phyloP scores from a whole-genome alignment of 2,797 vertebrate species.

The Pogoniulus pusillus region DNA sequence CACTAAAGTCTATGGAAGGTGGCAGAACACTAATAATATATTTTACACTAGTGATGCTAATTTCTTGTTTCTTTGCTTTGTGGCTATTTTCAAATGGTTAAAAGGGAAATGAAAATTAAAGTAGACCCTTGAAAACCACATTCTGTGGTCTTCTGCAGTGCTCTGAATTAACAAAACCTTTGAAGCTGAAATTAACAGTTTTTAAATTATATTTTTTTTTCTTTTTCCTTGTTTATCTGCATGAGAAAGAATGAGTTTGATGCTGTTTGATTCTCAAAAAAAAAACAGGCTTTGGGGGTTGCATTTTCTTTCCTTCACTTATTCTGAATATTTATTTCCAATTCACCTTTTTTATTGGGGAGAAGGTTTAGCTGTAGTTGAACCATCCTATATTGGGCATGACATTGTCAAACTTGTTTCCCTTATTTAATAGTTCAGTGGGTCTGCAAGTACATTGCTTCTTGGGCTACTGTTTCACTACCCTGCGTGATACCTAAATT shows the following conservation, averaged over 20 bases:
- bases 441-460: neutral
- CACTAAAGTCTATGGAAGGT: neutral
- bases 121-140: neutral
- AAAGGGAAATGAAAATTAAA: neutral
- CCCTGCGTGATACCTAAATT: neutral
- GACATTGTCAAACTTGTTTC: neutral
- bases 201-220: neutral
- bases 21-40: neutral
- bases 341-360: neutral
- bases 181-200: neutral
- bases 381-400: neutral
- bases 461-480: neutral
- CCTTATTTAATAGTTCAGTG: neutral
- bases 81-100: neutral
- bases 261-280: neutral
- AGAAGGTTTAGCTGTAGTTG: neutral
- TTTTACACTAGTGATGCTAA: neutral
- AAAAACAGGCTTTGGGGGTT: neutral
- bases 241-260: neutral
- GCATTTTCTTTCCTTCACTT: neutral
- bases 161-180: neutral
- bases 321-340: neutral
- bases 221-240: neutral
- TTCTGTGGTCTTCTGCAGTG: neutral
- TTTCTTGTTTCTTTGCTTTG: neutral